phyloP scores from a whole-genome alignment of 2,113 vertebrate genomes.

The Hyperopisus bebe region DNA sequence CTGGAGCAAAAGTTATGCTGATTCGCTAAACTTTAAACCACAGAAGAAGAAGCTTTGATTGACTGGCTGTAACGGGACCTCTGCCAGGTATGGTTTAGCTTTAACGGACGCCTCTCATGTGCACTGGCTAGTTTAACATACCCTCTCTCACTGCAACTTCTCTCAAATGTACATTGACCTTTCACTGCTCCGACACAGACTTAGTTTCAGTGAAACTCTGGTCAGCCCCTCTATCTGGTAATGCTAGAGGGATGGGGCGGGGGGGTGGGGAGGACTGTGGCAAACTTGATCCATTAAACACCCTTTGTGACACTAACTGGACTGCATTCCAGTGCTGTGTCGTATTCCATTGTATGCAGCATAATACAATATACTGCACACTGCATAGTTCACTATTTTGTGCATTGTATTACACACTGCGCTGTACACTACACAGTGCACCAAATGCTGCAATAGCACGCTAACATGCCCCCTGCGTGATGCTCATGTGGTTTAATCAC shows the following conservation, averaged over 20 bases:
- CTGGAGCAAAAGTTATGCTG: background rate
- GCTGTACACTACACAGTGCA: background rate
- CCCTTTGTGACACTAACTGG: background rate
- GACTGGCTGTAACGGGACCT: background rate
- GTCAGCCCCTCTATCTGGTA: background rate
- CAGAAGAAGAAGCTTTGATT: background rate
- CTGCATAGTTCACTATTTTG: background rate
- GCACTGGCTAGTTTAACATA: background rate
- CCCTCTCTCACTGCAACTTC: background rate
- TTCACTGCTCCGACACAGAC: background rate
- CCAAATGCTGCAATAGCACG: background rate
- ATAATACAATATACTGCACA: background rate
- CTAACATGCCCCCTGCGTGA: background rate
- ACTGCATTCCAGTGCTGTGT: background rate
- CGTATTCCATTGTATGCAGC: background rate
- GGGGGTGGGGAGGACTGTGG: background rate
- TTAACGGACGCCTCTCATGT: background rate
- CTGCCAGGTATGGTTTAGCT: background rate
- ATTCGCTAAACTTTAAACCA: background rate
- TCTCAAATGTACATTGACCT: background rate
- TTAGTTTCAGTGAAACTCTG: background rate
- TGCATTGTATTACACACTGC: background rate
- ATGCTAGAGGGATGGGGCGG: background rate
- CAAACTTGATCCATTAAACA: slow-evolving; percentile 7
- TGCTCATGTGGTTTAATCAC: background rate